Percentiles rank a stretch among this genome's conserved stretches.
phyloP scores from a whole-genome alignment of 1,140 invertebrate genomes.

The Adelges cooleyi region DNA sequence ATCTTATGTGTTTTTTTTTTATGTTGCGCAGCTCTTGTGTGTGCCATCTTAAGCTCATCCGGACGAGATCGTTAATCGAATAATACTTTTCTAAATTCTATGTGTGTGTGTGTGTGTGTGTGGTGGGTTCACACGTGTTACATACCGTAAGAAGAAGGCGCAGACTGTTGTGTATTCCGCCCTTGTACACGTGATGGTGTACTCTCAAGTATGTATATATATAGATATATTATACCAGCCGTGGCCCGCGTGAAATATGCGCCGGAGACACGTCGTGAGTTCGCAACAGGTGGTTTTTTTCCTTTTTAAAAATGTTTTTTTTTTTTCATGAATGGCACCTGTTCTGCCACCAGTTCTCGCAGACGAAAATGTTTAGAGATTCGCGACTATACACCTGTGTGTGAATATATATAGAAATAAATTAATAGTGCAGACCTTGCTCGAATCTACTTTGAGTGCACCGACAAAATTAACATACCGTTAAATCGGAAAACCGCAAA shows the following conservation, averaged over 20 bases:
- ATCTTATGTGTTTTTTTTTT: neutral
- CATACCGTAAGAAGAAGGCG: constrained; percentile 9
- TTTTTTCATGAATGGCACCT: constrained; percentile 8
- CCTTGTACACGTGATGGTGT: too few species aligned
- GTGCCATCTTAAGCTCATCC: neutral
- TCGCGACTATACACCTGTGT: neutral
- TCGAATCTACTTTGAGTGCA: too few species aligned
- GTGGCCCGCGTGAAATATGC: constrained; percentile 20
- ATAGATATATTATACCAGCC: too few species aligned
- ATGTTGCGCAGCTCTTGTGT: neutral
- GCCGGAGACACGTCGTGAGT: constrained; percentile 13
- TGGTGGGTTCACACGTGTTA: constrained; percentile 19
- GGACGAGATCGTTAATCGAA: neutral
- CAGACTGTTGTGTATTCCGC: neutral
- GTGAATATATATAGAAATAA: too few species aligned
- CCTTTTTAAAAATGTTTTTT: too few species aligned
- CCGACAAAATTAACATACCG: too few species aligned
- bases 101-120: too few species aligned
- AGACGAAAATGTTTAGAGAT: constrained; percentile 17
- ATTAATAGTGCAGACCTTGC: too few species aligned
- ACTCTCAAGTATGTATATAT: too few species aligned
- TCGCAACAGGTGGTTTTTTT: constrained; percentile 24
- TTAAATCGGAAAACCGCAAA: too few species aligned
- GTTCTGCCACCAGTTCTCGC: neutral
- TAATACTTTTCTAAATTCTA: too few species aligned